Evolutionary conservation across 1,140 invertebrate genomes (phyloP).

Genomic region (Diachasmimorpha longicaudata): DNA sequence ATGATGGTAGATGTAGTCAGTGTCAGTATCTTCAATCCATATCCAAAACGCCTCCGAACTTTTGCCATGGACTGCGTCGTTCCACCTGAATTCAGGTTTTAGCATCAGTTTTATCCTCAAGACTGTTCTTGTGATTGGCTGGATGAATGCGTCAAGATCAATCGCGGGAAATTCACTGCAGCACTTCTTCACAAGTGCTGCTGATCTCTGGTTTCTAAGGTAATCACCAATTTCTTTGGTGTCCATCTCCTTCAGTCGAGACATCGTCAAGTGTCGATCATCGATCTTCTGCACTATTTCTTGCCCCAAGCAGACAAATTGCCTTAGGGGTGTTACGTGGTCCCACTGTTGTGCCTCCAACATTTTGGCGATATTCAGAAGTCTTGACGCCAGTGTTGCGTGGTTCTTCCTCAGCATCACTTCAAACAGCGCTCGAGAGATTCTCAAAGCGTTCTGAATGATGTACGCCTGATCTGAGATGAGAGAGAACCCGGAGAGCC

Average conservation of each 20-base stretch:
- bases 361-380: constrained; percentile 87
- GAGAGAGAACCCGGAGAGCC: constrained; percentile 86
- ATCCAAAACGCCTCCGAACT: constrained; percentile 93
- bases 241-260: constrained; percentile 85
- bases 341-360: constrained; percentile 90
- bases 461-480: constrained; percentile 94
- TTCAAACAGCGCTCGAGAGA: constrained; percentile 92
- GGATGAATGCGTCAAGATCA: constrained; percentile 82
- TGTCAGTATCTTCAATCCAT: constrained; percentile 96
- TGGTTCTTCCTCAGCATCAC: constrained; percentile 89
- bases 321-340: constrained; percentile 83
- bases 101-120: constrained; percentile 86
- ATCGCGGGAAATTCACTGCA: constrained; percentile 86
- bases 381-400: constrained; percentile 83
- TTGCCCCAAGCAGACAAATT: constrained; percentile 80
- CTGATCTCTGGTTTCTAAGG: constrained; percentile 79
- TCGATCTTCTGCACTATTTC: constrained; percentile 88
- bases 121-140: constrained; percentile 95
- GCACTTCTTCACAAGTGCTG: constrained; percentile 79
- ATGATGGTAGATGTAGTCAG: constrained; percentile 94
- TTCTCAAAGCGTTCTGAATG: constrained; percentile 90
- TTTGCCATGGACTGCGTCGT: constrained; percentile 87
- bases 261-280: constrained; percentile 73
- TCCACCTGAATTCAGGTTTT: constrained; percentile 88
- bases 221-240: constrained; percentile 83